These are phyloP conservation scores for Acronicta aceris DNA, from an alignment of 2,888 invertebrate genomes.

Conservation along the genomic window DNA sequence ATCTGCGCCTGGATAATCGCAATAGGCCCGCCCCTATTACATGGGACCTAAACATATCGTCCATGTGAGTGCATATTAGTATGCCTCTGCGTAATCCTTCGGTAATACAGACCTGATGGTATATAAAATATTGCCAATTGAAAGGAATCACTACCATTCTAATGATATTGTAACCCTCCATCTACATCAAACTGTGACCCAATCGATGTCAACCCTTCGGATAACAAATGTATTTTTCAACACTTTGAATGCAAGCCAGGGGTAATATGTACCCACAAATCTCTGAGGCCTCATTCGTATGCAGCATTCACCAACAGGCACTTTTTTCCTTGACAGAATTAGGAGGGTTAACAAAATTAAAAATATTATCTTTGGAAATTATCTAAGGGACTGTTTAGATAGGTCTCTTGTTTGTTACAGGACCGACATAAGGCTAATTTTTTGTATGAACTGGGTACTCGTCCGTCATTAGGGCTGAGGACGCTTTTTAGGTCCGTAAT, in stretches of 20 bases:
- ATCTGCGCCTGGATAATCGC: too few species aligned
- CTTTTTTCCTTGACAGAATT: slow-evolving; percentile 52
- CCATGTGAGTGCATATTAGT: too few species aligned
- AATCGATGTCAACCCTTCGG: slow-evolving; percentile 47
- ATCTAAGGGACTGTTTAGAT: slow-evolving; percentile 51
- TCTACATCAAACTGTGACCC: slow-evolving; percentile 17
- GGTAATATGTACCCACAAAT: slow-evolving; percentile 51
- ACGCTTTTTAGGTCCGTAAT: slow-evolving; percentile 25
- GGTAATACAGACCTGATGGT: too few species aligned
- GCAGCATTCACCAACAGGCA: slow-evolving; percentile 67
- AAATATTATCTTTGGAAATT: slow-evolving; percentile 49
- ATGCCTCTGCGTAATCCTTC: too few species aligned
- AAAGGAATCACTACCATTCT: slow-evolving; percentile 18
- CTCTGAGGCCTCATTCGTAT: slow-evolving; percentile 62
- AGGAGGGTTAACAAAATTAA: slow-evolving; percentile 46
- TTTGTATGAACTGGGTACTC: slow-evolving; percentile 20
- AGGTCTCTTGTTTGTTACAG: slow-evolving; percentile 26
- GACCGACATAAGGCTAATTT: slow-evolving; percentile 28
- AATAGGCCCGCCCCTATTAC: too few species aligned
- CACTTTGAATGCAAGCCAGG: slow-evolving; percentile 58
- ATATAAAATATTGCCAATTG: neutral
- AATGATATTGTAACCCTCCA: slow-evolving; percentile 24
- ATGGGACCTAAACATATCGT: too few species aligned
- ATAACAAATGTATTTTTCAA: slow-evolving; percentile 53
- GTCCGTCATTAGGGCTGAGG: slow-evolving; percentile 12